Evolutionary conservation across 1,140 invertebrate genomes (phyloP).

Genomic region (Scaptodrosophila lebanonensis): DNA sequence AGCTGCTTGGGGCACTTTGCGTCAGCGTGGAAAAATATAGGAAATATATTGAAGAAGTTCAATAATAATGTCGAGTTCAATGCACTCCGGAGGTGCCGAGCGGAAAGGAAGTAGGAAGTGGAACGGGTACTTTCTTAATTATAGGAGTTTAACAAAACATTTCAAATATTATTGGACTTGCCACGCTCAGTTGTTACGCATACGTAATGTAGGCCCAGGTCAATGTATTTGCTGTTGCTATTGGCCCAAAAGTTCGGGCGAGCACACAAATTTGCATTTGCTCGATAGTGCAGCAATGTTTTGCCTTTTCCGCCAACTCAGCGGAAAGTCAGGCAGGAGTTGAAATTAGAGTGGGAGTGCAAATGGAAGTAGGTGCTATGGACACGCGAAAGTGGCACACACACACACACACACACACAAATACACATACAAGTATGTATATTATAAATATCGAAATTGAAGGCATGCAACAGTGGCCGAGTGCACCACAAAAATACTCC

Average conservation of each 20-base stretch:
- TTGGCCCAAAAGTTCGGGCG: constrained; percentile 4
- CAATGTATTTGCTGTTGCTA: constrained; percentile 4
- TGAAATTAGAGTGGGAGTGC: not conserved
- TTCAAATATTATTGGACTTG: too few relatives aligned
- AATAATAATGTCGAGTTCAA: constrained; percentile 60
- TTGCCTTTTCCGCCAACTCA: constrained; percentile 36
- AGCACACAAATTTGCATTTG: constrained; percentile 46
- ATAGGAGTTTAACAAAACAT: constrained; percentile 33
- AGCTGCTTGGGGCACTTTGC: constrained; percentile 40
- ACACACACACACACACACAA: constrained; percentile 28
- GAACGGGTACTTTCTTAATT: constrained; percentile 36
- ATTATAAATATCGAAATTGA: too few relatives aligned
- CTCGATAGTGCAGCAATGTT: too few relatives aligned
- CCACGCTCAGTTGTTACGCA: too few relatives aligned
- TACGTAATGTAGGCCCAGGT: too few relatives aligned
- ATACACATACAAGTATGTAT: constrained; percentile 3
- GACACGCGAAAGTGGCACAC: constrained; percentile 59
- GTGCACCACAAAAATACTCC: constrained; percentile 23
- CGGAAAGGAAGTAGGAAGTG: too few relatives aligned
- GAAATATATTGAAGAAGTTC: constrained; percentile 38
- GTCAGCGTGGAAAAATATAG: constrained; percentile 41
- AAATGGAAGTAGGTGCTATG: too few relatives aligned
- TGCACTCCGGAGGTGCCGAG: too few relatives aligned
- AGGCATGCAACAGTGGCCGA: constrained; percentile 55
- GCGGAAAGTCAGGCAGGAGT: constrained; percentile 11